phyloP scores from a whole-genome alignment of 2,888 invertebrate species.

The Folsomia manolachei region DNA sequence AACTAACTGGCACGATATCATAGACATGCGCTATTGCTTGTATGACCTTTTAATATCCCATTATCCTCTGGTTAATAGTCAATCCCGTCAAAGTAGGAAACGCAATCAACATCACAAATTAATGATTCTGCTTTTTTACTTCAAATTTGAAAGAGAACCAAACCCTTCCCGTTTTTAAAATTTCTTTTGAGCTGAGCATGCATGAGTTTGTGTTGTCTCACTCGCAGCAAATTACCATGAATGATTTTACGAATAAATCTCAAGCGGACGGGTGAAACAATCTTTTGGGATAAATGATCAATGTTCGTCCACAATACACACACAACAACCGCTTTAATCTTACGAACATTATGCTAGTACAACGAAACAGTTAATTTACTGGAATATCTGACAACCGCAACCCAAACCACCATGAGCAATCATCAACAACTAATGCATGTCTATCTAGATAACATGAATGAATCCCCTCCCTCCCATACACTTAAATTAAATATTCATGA shows the following conservation, averaged over 20 bases:
- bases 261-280: background rate
- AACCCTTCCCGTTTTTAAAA: background rate
- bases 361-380: background rate
- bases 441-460: background rate
- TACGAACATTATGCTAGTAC: background rate
- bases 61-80: constrained; percentile 16
- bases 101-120: constrained; percentile 20
- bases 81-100: constrained; percentile 20
- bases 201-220: too few relatives aligned
- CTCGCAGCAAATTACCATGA: constrained; percentile 3
- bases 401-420: background rate
- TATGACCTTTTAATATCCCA: constrained; percentile 18
- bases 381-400: background rate
- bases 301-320: too few relatives aligned
- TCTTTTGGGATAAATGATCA: too few relatives aligned
- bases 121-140: constrained; percentile 20
- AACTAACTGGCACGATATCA: too few relatives aligned
- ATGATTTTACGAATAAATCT: background rate
- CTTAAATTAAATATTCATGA: constrained; percentile 17
- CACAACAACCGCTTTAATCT: background rate
- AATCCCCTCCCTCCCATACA: background rate
- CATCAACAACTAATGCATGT: background rate
- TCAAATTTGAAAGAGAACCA: constrained; percentile 8
- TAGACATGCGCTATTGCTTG: too few relatives aligned
- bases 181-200: too few relatives aligned